Evolutionary conservation across 2,113 vertebrate genomes (phyloP).

Genomic region (Axis porcinus): DNA sequence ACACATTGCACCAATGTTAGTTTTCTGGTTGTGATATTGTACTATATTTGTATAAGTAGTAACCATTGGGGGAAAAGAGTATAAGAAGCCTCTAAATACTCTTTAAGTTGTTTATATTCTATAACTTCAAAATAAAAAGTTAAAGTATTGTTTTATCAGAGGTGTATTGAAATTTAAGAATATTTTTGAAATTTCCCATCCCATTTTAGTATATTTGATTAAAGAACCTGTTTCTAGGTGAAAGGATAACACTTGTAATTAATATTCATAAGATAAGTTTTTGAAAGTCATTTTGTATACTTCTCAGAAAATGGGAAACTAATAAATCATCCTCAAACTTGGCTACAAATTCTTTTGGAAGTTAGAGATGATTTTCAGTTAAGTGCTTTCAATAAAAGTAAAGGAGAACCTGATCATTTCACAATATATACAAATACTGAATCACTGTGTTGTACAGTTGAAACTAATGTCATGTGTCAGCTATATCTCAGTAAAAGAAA

Average conservation of each 20-base stretch:
- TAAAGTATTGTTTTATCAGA: background rate
- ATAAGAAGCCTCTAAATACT: background rate
- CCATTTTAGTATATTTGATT: conserved; percentile 5
- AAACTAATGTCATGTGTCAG: background rate
- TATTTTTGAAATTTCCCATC: background rate
- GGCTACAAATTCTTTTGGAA: background rate
- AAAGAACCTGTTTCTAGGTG: background rate
- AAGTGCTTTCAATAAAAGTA: conserved; percentile 2
- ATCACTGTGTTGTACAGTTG: background rate
- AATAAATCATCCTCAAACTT: background rate
- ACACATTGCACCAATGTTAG: background rate
- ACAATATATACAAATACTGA: background rate
- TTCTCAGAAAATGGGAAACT: background rate
- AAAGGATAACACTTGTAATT: background rate
- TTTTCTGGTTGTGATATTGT: background rate
- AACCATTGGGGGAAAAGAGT: background rate
- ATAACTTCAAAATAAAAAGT: conserved; percentile 18
- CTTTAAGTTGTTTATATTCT: background rate
- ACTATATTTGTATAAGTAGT: background rate
- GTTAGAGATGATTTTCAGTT: background rate
- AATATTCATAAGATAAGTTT: background rate
- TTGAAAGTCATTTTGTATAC: conserved; percentile 8
- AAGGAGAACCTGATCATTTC: background rate
- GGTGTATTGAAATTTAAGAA: background rate
- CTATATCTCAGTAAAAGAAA: background rate